phyloP scores from a whole-genome alignment of 1,140 invertebrate genomes.

The Papilio aristodemus region DNA sequence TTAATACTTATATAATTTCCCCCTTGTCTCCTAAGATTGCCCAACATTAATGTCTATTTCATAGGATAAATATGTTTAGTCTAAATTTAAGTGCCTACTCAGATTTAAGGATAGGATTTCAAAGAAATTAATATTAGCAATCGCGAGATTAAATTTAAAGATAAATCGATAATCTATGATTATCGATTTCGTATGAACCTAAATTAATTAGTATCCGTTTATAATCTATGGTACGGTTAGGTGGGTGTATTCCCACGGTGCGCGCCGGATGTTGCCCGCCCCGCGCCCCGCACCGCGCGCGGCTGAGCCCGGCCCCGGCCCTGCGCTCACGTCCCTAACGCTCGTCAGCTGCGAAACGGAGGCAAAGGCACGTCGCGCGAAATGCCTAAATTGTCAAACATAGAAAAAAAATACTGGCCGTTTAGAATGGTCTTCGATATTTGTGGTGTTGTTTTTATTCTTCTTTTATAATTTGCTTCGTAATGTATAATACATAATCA shows the following conservation, averaged over 20 bases:
- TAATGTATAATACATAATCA: too few species aligned
- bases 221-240: conserved; percentile 66
- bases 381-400: conserved; percentile 17
- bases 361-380: conserved; percentile 29
- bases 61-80: neutral
- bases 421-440: neutral
- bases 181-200: conserved; percentile 46
- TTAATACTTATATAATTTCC: neutral
- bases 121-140: conserved; percentile 1
- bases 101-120: conserved; percentile 24
- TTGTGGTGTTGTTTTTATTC: neutral
- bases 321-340: conserved; percentile 59
- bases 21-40: neutral
- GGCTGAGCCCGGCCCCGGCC: conserved; percentile 54
- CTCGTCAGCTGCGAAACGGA: conserved; percentile 37
- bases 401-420: neutral
- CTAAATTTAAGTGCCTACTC: neutral
- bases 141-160: conserved; percentile 19
- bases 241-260: conserved; percentile 74
- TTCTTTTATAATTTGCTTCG: neutral
- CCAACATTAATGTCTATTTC: neutral
- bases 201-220: conserved; percentile 76
- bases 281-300: conserved; percentile 42
- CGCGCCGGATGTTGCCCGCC: conserved; percentile 67
- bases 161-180: neutral